Percentiles rank a stretch among this genome's conserved stretches.
Evolutionary conservation across 2,888 invertebrate genomes (phyloP).

Genomic region (Eurytoma californica): DNA sequence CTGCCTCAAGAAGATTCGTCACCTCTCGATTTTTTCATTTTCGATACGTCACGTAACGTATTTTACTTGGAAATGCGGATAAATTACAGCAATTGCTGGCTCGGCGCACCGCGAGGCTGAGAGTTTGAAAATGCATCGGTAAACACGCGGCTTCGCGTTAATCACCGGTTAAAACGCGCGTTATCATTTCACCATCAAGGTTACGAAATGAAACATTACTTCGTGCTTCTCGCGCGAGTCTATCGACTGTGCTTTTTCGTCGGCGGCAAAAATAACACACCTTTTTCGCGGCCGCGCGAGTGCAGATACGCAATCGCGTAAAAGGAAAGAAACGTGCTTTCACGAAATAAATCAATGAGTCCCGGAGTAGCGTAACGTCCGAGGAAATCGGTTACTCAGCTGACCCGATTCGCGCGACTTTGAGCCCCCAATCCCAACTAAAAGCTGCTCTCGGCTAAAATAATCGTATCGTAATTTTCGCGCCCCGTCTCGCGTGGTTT

Average conservation of each 20-base stretch:
- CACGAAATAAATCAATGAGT: conserved; percentile 1
- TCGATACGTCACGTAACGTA: too few relatives aligned
- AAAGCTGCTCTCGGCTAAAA: background rate
- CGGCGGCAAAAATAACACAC: background rate
- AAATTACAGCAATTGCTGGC: background rate
- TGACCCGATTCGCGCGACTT: background rate
- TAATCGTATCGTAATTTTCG: background rate
- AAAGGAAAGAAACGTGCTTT: background rate
- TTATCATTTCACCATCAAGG: background rate
- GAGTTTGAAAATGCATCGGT: background rate
- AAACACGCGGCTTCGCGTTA: background rate
- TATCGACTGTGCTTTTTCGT: background rate
- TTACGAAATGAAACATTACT: background rate
- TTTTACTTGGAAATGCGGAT: too few relatives aligned
- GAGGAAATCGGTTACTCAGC: background rate
- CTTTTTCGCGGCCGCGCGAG: background rate
- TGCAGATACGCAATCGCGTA: background rate
- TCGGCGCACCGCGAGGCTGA: background rate
- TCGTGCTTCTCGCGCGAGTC: background rate
- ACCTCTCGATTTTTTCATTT: too few relatives aligned
- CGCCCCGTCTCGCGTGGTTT: background rate
- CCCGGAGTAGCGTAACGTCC: too few relatives aligned
- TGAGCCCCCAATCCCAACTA: background rate
- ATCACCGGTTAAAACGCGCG: background rate
- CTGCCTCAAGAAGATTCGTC: too few relatives aligned